phyloP scores from a whole-genome alignment of 2,113 vertebrate species.

The Boleophthalmus pectinirostris region DNA sequence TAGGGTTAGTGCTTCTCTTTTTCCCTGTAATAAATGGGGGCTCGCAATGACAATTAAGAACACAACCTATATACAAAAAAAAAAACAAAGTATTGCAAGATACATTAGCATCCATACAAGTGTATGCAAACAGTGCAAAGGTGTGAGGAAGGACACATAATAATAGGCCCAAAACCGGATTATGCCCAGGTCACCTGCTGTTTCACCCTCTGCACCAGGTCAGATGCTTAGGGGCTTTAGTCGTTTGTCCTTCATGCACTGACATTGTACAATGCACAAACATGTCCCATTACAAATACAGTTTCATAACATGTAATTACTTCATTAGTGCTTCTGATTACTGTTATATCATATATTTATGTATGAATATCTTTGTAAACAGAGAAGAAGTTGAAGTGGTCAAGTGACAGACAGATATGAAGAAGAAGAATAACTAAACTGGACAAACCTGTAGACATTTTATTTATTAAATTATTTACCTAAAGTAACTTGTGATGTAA shows the following conservation, averaged over 20 bases:
- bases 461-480: too few relatives aligned
- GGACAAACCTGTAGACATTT: background rate
- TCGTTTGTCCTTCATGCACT: background rate
- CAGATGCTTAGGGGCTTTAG: background rate
- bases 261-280: background rate
- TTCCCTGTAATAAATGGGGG: too few relatives aligned
- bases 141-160: background rate
- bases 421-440: too few relatives aligned
- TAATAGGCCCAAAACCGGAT: background rate
- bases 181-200: conserved; percentile 1
- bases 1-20: too few relatives aligned
- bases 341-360: background rate
- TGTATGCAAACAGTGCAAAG: background rate
- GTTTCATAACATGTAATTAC: background rate
- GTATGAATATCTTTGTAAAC: background rate
- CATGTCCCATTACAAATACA: background rate
- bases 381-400: background rate
- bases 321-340: background rate
- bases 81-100: background rate
- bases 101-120: background rate
- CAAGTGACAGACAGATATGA: too few relatives aligned
- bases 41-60: too few relatives aligned
- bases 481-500: too few relatives aligned
- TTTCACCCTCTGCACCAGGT: background rate
- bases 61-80: too few relatives aligned